phyloP scores from a whole-genome alignment of 2,113 vertebrate genomes.

The Oreochromis spilurus region DNA sequence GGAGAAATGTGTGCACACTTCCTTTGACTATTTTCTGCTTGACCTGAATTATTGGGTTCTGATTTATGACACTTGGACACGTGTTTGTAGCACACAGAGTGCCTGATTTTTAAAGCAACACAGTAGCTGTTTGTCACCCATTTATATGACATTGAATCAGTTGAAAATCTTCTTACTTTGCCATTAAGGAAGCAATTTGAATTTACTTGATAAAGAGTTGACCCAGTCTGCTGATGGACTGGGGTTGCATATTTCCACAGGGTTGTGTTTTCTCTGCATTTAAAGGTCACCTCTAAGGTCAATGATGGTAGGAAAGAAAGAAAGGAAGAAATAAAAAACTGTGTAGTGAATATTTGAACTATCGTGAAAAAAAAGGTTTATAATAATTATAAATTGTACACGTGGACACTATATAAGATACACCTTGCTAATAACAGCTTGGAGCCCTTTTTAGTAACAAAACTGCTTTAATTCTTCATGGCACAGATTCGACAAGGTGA shows the following conservation, averaged over 20 bases:
- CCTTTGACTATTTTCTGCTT: conserved; percentile 67
- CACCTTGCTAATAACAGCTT: neutral
- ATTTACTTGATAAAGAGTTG: neutral
- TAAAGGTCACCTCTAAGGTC: neutral
- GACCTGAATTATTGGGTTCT: conserved; percentile 43
- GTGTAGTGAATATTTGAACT: neutral
- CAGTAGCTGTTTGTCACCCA: conserved; percentile 14
- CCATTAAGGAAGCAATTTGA: neutral
- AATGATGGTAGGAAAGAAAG: neutral
- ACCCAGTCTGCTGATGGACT: neutral
- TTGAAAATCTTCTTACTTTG: conserved; percentile 19
- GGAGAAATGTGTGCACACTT: conserved; percentile 47
- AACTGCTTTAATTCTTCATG: neutral
- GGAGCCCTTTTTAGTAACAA: neutral
- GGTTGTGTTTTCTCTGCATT: neutral
- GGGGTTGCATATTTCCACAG: neutral
- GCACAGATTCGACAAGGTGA: neutral
- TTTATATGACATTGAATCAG: conserved; percentile 18
- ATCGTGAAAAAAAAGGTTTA: neutral
- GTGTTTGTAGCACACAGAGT: neutral
- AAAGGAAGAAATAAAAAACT: neutral
- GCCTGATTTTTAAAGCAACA: conserved; percentile 22
- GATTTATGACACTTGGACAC: conserved; percentile 50
- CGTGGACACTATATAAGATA: neutral
- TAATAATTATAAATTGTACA: neutral